Evolutionary conservation across 2,888 invertebrate genomes (phyloP).

Genomic region (Syrista parreyssii): DNA sequence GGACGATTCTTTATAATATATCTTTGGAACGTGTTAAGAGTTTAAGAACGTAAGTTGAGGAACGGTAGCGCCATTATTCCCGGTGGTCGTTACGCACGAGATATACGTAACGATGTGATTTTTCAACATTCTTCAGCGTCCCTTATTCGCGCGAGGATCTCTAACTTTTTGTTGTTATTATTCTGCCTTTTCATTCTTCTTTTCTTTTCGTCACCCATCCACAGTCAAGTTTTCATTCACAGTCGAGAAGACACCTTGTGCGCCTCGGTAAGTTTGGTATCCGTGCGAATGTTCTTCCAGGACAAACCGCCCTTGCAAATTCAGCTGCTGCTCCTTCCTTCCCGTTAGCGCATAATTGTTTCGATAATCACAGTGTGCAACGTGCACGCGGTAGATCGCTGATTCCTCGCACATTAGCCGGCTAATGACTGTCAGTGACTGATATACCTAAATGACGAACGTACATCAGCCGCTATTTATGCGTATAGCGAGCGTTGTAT

Average conservation of each 20-base stretch:
- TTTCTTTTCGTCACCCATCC: not conserved
- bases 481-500: not conserved
- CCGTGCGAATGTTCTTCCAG: not conserved
- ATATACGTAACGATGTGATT: not conserved
- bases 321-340: slow-evolving; percentile 9
- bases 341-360: slow-evolving; percentile 7
- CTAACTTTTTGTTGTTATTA: not conserved
- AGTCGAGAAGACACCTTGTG: not conserved
- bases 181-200: not conserved
- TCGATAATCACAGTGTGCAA: slow-evolving; percentile 3
- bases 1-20: not conserved
- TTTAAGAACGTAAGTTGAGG: not conserved
- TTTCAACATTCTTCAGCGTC: not conserved
- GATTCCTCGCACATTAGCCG: not conserved
- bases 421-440: not conserved
- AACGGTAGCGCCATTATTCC: not conserved
- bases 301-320: not conserved
- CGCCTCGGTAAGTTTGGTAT: not conserved
- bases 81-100: not conserved
- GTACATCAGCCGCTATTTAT: not conserved
- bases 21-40: not conserved
- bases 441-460: not conserved
- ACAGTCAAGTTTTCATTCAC: not conserved
- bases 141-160: not conserved
- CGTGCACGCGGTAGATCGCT: not conserved